A percentile compares a stretch with the other conserved stretches of the same genome.
Conservation (phyloP, 2,113 vertebrate genomes). For the Thunnus maccoyii region DNA sequence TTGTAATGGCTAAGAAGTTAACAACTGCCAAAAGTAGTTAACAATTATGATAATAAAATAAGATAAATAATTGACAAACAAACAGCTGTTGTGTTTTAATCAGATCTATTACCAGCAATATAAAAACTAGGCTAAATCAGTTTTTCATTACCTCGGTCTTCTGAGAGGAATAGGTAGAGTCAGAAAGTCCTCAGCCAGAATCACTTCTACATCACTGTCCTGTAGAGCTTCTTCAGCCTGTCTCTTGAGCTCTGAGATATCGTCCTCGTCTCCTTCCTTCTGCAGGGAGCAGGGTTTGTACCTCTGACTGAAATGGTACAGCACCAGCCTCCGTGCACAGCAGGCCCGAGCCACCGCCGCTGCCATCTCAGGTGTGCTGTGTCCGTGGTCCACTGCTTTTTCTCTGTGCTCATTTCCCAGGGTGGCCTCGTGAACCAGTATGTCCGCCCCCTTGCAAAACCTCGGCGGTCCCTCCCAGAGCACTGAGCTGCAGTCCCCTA, state of each 20-base stretch:
- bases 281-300: constrained; percentile 84
- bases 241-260: constrained; percentile 80
- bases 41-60: no score
- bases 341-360: constrained; percentile 86
- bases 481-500: constrained; percentile 90
- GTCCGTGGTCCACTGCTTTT: constrained; percentile 91
- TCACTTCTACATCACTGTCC: constrained; percentile 83
- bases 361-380: constrained; percentile 92
- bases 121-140: background rate
- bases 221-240: constrained; percentile 86
- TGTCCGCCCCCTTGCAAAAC: constrained; percentile 87
- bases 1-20: no score
- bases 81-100: no score
- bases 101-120: no score
- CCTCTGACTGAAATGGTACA: constrained; percentile 95
- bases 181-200: constrained; percentile 93
- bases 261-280: constrained; percentile 79
- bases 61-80: no score
- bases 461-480: constrained; percentile 78
- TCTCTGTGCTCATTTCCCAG: constrained; percentile 88
- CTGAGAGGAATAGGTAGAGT: constrained; percentile 86
- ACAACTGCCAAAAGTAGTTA: no score
- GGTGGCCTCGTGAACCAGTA: constrained; percentile 94
- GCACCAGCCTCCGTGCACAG: constrained; percentile 79
- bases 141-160: constrained; percentile 54